Evolutionary conservation across 2,113 vertebrate species (phyloP).

Genomic region (Carlito syrichta): DNA sequence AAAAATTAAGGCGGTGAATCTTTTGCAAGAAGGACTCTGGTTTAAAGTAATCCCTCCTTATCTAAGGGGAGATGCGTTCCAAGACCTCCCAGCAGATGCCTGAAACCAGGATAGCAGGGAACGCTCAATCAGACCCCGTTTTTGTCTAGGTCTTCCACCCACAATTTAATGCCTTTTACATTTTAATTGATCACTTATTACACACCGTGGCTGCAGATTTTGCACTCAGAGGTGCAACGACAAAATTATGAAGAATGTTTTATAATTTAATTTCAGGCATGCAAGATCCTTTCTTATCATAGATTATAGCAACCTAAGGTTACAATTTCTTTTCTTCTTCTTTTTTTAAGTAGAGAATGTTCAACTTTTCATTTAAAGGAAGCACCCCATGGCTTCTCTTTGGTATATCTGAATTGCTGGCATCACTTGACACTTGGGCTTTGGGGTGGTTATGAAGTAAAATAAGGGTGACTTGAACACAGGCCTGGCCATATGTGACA

Average conservation of each 20-base stretch:
- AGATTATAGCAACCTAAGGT: neutral
- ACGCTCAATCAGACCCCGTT: neutral
- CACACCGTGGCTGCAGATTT: neutral
- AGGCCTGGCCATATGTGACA: neutral
- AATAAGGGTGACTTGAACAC: neutral
- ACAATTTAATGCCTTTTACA: neutral
- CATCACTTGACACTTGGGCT: neutral
- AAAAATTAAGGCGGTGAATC: neutral
- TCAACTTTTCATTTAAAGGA: neutral
- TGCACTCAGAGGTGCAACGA: neutral
- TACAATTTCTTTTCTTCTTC: neutral
- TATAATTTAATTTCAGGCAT: neutral
- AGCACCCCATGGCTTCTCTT: neutral
- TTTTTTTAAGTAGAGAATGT: neutral
- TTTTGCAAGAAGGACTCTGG: neutral
- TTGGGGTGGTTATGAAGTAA: neutral
- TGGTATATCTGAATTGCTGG: neutral
- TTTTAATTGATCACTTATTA: neutral
- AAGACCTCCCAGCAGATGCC: neutral
- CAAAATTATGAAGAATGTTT: neutral
- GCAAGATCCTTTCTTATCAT: neutral
- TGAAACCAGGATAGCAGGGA: neutral
- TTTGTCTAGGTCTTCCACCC: neutral
- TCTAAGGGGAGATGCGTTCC: neutral
- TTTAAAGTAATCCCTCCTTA: neutral